A percentile compares a stretch with the other conserved stretches of the same genome.
Evolutionary conservation across 2,113 vertebrate species (phyloP).

Genomic region (Neodontobutis hainanensis): DNA sequence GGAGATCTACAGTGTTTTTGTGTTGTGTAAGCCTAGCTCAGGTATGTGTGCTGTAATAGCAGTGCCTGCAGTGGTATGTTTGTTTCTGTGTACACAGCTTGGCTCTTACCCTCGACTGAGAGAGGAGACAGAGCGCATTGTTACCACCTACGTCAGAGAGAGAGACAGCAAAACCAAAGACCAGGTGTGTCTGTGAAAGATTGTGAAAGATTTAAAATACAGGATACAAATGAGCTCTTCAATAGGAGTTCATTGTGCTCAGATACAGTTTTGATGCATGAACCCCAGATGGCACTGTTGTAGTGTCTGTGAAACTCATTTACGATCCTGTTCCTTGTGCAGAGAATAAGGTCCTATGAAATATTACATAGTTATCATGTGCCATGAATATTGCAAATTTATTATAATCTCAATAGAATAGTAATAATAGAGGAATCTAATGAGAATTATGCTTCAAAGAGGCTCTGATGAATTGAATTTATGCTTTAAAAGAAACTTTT

Average conservation of each 20-base stretch:
- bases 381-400: too few species aligned
- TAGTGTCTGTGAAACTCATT: not conserved
- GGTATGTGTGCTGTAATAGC: constrained; percentile 24
- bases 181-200: constrained; percentile 80
- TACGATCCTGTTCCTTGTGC: not conserved
- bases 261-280: not conserved
- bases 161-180: constrained; percentile 94
- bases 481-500: too few species aligned
- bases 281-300: not conserved
- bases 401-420: too few species aligned
- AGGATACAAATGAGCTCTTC: not conserved
- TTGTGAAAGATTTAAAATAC: not conserved
- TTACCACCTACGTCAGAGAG: constrained; percentile 92
- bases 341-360: too few species aligned
- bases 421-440: too few species aligned
- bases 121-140: constrained; percentile 94
- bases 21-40: constrained; percentile 21
- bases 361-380: too few species aligned
- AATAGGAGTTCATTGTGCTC: not conserved
- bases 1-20: not conserved
- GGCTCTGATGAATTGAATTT: too few species aligned
- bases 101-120: constrained; percentile 89
- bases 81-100: constrained; percentile 77
- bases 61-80: constrained; percentile 53
- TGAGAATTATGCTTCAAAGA: too few species aligned